Evolutionary conservation across 2,797 vertebrate species (phyloP).

Genomic region (Lacerta viridis): DNA sequence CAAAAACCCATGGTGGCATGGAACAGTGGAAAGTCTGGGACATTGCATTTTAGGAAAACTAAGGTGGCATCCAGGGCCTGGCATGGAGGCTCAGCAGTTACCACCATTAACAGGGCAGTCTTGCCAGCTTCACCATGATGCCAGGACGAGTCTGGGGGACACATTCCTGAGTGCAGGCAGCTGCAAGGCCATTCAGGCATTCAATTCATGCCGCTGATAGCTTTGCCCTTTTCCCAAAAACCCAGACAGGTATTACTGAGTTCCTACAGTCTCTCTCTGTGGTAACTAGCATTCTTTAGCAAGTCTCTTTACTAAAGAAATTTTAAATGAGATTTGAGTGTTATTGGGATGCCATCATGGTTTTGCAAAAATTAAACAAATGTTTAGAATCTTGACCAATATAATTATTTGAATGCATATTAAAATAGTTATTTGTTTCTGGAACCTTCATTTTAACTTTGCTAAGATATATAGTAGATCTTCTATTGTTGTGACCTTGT

Average conservation of each 20-base stretch:
- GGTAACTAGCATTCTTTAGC: background rate
- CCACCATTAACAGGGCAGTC: too few species aligned
- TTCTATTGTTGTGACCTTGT: slow-evolving; percentile 19
- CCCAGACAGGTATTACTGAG: background rate
- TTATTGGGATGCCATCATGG: background rate
- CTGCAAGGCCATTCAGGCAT: background rate
- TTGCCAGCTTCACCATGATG: too few species aligned
- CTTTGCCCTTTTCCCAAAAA: background rate
- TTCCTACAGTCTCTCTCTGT: background rate
- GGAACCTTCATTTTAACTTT: rapidly evolving
- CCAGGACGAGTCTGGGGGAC: background rate
- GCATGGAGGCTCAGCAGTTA: too few species aligned
- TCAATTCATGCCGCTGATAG: background rate
- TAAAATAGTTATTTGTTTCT: slow-evolving; percentile 7
- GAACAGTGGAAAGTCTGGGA: too few species aligned
- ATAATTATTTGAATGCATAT: background rate
- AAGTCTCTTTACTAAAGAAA: background rate
- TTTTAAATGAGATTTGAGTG: background rate
- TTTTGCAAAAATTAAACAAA: background rate
- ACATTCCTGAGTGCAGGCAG: background rate
- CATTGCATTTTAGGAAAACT: too few species aligned
- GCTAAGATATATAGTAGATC: background rate
- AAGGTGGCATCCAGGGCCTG: too few species aligned
- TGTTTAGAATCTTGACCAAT: background rate
- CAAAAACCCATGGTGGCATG: too few species aligned